Base-by-base conservation (phyloP, 2,113 vertebrate genomes). In the Cebidichthys violaceus region DNA sequence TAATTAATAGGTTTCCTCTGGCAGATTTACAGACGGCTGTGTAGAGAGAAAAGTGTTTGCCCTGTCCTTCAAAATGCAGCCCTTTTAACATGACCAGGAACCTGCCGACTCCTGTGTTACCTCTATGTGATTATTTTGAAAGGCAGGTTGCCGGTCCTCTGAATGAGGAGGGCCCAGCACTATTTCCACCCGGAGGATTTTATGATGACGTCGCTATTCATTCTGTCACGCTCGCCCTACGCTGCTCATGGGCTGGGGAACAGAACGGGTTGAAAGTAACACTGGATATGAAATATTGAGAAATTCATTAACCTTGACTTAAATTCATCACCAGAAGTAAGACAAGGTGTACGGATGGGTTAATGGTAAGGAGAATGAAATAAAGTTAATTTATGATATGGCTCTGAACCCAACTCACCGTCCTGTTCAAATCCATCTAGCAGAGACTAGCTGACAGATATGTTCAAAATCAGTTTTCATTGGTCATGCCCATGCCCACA, bases 1-100 rank as follows among this genome's bases (percentile, higher is more conserved):
- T 89, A 88, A 93, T 88, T 87, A 86, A 92, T 87, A 79, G 87
- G 64, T 74, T 89, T 89, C 72, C 67, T 71, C 45, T 74, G 90
- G 78, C 86, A 94, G 90, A 91, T 92, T 93, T 90, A 91, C 77
- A 87, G 68, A 83, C 39, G 15, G 24, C 68, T 45, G 73, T 77
- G 67, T 22, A 68, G 67, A 84, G 72, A 86, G 71, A 83, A 60
- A 75, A 84, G 68, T 31, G 22, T 65, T 71, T 84, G 71, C 66
- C 64, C 27, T 69, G 86, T 69, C 76, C 65, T 74, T 87, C 65
- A 88, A 87, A 88, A 77, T 41, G 69, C 76, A 71, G 67, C 55
- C 66, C 68, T 87, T 84, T 80, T 74, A 85, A 82, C 86, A 77
- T 87, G 82, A 83, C 77, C 78, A n/a, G 71, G 77, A 84, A 74